A percentile compares a stretch with the other conserved stretches of the same genome.
These are phyloP conservation scores for Samia ricini DNA, from an alignment of 1,140 invertebrate species.

Conservation along the genomic window DNA sequence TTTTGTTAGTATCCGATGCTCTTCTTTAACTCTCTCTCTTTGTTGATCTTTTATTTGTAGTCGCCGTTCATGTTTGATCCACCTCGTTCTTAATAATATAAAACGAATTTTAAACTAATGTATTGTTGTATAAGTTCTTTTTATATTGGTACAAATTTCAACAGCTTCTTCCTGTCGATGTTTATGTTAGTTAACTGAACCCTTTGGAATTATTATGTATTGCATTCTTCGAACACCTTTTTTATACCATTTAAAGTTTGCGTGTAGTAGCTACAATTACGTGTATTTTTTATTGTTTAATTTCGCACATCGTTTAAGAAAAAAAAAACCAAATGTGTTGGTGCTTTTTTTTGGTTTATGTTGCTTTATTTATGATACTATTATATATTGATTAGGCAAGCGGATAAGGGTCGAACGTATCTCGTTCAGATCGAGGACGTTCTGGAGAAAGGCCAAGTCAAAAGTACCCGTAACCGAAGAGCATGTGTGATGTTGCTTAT, in stretches of 20 bases:
- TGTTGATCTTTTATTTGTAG: conserved; percentile 41
- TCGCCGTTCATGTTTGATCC: conserved; percentile 39
- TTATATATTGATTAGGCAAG: too few relatives aligned
- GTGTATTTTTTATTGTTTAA: too few relatives aligned
- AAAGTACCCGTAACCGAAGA: too few relatives aligned
- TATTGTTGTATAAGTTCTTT: conserved; percentile 25
- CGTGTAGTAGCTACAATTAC: too few relatives aligned
- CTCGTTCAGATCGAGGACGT: too few relatives aligned
- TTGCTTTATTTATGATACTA: too few relatives aligned
- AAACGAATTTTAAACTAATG: not conserved
- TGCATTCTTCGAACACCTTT: not conserved
- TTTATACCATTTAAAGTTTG: not conserved
- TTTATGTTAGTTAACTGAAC: not conserved
- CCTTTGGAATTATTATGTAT: not conserved
- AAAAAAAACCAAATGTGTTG: too few relatives aligned
- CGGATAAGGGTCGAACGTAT: too few relatives aligned
- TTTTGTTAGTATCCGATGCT: conserved; percentile 61
- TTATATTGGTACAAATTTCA: conserved; percentile 29
- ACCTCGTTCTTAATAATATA: conserved; percentile 2
- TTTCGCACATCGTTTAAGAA: too few relatives aligned
- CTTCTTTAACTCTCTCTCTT: conserved; percentile 59
- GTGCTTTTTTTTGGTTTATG: too few relatives aligned
- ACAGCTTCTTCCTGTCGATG: conserved; percentile 44
- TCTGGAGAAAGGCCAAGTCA: too few relatives aligned
- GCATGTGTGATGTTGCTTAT: too few relatives aligned